Percentiles rank a stretch among this genome's conserved stretches.
These are phyloP conservation scores for Catonia carolina DNA, from an alignment of 2,888 invertebrate species.

Conservation along the genomic window DNA sequence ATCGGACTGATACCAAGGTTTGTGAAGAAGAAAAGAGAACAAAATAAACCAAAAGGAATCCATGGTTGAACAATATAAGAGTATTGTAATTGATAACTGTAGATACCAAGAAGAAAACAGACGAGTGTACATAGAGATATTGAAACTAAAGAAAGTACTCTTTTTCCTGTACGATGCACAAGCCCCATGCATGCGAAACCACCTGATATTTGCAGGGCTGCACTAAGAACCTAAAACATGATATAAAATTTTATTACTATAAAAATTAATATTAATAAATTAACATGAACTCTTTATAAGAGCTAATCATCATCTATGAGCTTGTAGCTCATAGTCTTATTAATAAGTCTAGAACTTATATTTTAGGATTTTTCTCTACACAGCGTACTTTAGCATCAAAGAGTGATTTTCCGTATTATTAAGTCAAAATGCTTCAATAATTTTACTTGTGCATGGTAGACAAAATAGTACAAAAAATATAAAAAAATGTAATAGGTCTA, in stretches of 20 bases:
- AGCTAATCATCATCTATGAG: too few species aligned
- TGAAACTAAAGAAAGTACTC: constrained; percentile 44
- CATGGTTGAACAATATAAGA: constrained; percentile 42
- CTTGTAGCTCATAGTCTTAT: too few species aligned
- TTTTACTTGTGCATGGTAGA: too few species aligned
- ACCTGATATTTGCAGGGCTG: constrained; percentile 32
- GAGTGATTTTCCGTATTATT: too few species aligned
- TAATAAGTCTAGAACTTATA: neutral
- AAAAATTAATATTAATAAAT: too few species aligned
- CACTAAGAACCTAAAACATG: constrained; percentile 33
- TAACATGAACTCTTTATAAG: too few species aligned
- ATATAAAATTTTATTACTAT: too few species aligned
- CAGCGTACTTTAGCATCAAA: too few species aligned
- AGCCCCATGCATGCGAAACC: constrained; percentile 30
- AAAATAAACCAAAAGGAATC: constrained; percentile 45
- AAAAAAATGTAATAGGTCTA: too few species aligned
- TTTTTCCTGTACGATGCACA: constrained; percentile 38
- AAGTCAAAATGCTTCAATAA: too few species aligned
- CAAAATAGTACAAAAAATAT: too few species aligned
- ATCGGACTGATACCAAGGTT: constrained; percentile 43
- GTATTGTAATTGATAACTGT: constrained; percentile 39
- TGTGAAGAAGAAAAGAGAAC: constrained; percentile 43
- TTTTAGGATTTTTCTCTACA: too few species aligned
- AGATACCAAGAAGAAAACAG: constrained; percentile 45
- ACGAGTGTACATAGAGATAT: constrained; percentile 43